phyloP scores from a whole-genome alignment of 2,888 invertebrate genomes.

The Leucoma salicis region DNA sequence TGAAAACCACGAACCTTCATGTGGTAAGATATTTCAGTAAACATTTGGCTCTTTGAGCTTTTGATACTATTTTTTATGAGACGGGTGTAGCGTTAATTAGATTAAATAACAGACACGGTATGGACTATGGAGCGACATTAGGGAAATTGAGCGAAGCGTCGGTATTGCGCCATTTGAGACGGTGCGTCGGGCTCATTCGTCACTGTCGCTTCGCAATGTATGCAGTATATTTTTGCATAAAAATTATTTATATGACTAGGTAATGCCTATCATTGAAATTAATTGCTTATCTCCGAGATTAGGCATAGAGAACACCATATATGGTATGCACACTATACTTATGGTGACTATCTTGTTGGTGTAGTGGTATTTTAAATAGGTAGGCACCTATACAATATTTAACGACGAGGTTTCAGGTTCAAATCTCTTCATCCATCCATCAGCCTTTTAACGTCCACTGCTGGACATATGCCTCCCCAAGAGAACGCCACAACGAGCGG shows the following conservation, averaged over 20 bases:
- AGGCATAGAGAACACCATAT: no score
- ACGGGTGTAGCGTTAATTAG: conserved; percentile 36
- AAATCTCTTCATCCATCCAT: no score
- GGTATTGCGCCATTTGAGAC: conserved; percentile 43
- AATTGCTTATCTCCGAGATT: no score
- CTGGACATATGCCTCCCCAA: no score
- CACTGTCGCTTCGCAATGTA: conserved; percentile 58
- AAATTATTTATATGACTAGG: conserved; percentile 50
- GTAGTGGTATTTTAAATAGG: no score
- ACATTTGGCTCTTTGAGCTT: conserved; percentile 33
- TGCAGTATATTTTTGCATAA: conserved; percentile 68
- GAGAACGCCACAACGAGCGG: no score
- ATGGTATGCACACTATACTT: no score
- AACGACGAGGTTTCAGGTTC: no score
- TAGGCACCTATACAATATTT: no score
- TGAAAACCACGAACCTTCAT: conserved; percentile 18
- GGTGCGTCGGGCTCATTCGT: conserved; percentile 48
- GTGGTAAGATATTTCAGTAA: conserved; percentile 35
- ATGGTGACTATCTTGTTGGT: no score
- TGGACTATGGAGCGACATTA: conserved; percentile 41
- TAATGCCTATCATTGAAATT: no score
- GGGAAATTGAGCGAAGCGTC: conserved; percentile 52
- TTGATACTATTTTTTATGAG: conserved; percentile 34
- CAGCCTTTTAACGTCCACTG: no score
- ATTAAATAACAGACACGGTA: conserved; percentile 35